Evolutionary conservation across 2,888 invertebrate species (phyloP), one percentile per base, ranked within the genome.

Genomic region (Nipponacmea schrenckii): DNA sequence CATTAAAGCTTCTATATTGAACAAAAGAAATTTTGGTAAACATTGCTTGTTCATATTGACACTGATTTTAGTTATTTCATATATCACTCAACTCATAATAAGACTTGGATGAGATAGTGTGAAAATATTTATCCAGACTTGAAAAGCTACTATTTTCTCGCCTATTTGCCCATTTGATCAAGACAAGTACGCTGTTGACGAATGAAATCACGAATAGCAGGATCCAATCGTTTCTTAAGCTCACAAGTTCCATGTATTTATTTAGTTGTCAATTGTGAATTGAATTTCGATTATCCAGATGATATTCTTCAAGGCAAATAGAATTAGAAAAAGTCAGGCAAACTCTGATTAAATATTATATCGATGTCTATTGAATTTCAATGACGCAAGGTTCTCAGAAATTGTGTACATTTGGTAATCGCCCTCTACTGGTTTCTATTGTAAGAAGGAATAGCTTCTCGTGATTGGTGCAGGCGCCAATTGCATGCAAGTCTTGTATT

Each of bases 401-500:
- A 56, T 56, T 56, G 56, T 56, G 56, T 56, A 56, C 56, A 56
- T 56, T 56, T 24, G 56, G 56, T 56, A 56, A 56, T 56, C 20
- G 14, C 20, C 56, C 24, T 24, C 20, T 10, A 56, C 56, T 56
- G 24, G 20, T 56, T 56, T 20, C 63, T 67, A 45, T 27, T 31
- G 63, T 17, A 69, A 39, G 62, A 63, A 62, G 46, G 46, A 63
- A 69, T 62, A 69, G 45, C 27, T 44, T 27, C 27, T 44, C 26
- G 62, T 48, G 68, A 69, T 69, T 69, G 68, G 68, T 44, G 62
- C 44, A 24, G 45, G 26, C 50, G 67, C 44, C 31, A 63, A 69
- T 63, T 63, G 62, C 68, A 69, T 69, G 63, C 63, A 62, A 45
- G 63, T 26, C 39, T 62, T 46, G 66, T 70, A 70, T 70, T 70